Conservation (phyloP, 2,113 vertebrate species). For the Oryzias curvinotus region DNA sequence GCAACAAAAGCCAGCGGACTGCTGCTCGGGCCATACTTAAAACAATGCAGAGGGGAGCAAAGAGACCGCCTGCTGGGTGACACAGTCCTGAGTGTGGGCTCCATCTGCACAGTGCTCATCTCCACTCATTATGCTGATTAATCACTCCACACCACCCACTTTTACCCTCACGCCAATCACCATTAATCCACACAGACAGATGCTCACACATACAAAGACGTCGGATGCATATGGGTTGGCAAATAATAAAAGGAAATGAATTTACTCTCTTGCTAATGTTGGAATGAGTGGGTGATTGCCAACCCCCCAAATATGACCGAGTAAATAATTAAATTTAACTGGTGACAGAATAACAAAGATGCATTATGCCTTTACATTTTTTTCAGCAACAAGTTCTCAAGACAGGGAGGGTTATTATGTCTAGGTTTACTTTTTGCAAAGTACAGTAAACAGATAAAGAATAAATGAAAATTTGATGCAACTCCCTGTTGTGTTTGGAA, state of each 20-base stretch:
- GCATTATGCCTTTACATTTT: background rate
- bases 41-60: constrained; percentile 41
- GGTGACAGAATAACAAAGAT: background rate
- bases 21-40: constrained; percentile 34
- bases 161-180: constrained; percentile 68
- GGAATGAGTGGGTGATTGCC: constrained; percentile 9
- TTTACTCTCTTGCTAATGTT: constrained; percentile 20
- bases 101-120: constrained; percentile 70
- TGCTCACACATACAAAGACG: constrained; percentile 46
- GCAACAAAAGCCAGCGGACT: constrained; percentile 25
- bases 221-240: constrained; percentile 8
- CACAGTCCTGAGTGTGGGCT: constrained; percentile 65
- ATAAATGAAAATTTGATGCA: background rate
- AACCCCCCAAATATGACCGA: constrained; percentile 1
- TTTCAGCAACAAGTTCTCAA: background rate
- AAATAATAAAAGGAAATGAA: constrained; percentile 16
- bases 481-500: background rate
- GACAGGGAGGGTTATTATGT: background rate
- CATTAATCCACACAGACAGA: constrained; percentile 66
- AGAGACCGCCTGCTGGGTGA: constrained; percentile 62
- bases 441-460: background rate
- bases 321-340: background rate
- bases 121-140: constrained; percentile 72
- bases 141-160: constrained; percentile 72
- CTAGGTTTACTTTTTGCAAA: background rate